phyloP scores from a whole-genome alignment of 92 coral and sea anemone species.

The Epizoanthus fatuus region DNA sequence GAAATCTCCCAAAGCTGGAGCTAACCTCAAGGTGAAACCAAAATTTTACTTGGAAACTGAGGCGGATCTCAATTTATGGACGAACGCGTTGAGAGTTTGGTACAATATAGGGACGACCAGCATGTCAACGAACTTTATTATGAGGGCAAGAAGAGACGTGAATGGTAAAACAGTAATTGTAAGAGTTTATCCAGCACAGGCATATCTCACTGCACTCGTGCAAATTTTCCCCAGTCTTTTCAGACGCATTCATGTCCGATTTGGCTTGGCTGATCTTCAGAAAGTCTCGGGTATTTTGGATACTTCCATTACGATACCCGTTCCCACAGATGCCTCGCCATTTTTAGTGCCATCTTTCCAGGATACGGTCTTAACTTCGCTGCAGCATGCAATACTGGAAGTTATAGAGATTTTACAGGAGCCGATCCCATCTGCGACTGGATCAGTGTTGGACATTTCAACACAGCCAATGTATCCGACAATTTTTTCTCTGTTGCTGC shows the following conservation, averaged over 20 bases:
- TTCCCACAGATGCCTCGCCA: slow-evolving; percentile 93
- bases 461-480: slow-evolving; percentile 99
- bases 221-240: slow-evolving; percentile 93
- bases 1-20: slow-evolving; percentile 66
- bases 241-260: slow-evolving; percentile 90
- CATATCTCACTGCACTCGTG: slow-evolving; percentile 89
- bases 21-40: slow-evolving; percentile 89
- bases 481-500: slow-evolving; percentile 79
- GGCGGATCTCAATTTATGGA: slow-evolving; percentile 96
- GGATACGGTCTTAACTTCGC: slow-evolving; percentile 86
- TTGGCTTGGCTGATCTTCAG: slow-evolving; percentile 97
- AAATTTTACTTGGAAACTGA: slow-evolving; percentile 93
- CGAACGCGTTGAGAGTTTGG: slow-evolving; percentile 99
- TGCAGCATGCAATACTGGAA: slow-evolving; percentile 91
- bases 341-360: slow-evolving; percentile 94
- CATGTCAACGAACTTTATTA: slow-evolving; percentile 66
- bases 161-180: slow-evolving; percentile 83
- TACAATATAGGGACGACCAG: slow-evolving; percentile 89
- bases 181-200: slow-evolving; percentile 86
- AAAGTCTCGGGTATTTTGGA: slow-evolving; percentile 89
- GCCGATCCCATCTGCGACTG: slow-evolving; percentile 83
- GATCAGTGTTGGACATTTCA: slow-evolving; percentile 91
- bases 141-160: slow-evolving; percentile 87
- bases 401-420: slow-evolving; percentile 91
- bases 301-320: slow-evolving; percentile 87